Conservation (phyloP, 2,113 vertebrate species). For the Rhagologus leucostigma region DNA sequence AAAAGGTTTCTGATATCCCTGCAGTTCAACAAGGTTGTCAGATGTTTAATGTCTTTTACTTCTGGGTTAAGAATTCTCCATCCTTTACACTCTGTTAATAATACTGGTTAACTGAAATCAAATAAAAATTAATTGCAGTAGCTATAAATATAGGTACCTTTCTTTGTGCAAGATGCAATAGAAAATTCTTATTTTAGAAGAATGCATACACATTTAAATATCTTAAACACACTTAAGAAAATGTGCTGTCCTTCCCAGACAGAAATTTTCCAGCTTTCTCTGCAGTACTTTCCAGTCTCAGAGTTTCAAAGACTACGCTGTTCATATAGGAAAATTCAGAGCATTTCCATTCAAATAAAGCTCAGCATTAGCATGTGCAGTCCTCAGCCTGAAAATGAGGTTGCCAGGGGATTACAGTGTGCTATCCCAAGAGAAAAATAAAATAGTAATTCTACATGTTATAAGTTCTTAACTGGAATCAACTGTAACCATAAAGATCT, state of each 20-base stretch:
- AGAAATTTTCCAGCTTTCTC: not conserved
- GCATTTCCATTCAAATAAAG: slow-evolving; percentile 12
- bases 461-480: not conserved
- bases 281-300: not conserved
- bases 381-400: slow-evolving; percentile 1
- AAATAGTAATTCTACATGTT: not conserved
- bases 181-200: not conserved
- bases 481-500: not conserved
- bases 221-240: not conserved
- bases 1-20: not conserved
- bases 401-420: slow-evolving; percentile 29
- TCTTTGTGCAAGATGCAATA: not conserved
- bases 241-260: not conserved
- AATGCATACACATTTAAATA: not conserved
- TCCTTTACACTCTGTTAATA: not conserved
- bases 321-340: not conserved
- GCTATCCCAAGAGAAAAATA: not conserved
- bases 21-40: not conserved
- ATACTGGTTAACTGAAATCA: not conserved
- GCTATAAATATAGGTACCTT: not conserved
- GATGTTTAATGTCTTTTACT: not conserved
- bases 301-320: not conserved
- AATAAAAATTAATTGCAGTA: not conserved
- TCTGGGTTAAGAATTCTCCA: not conserved
- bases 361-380: not conserved